These are phyloP conservation scores for Erinaceus europaeus DNA, from an alignment of 2,113 vertebrate genomes.

Conservation along the genomic window DNA sequence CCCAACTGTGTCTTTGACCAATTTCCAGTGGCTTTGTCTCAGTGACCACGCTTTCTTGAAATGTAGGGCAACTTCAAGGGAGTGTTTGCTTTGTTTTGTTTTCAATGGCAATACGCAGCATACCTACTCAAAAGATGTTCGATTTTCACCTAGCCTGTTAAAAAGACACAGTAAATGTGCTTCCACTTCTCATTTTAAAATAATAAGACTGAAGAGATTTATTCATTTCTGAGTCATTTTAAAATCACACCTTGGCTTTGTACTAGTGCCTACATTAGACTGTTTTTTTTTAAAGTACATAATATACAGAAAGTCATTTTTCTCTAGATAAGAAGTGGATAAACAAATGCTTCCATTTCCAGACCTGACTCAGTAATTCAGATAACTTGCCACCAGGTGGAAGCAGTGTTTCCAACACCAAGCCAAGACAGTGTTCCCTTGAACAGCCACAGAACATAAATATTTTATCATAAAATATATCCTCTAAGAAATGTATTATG, in stretches of 20 bases:
- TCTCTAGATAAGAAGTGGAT: not conserved
- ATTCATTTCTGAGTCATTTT: not conserved
- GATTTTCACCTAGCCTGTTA: not conserved
- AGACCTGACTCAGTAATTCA: constrained; percentile 38
- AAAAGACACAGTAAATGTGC: not conserved
- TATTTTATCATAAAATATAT: not conserved
- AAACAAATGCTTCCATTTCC: not conserved
- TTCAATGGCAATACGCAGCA: not conserved
- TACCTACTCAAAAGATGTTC: not conserved
- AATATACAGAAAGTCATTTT: not conserved
- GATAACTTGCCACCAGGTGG: constrained; percentile 27
- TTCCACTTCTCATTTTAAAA: not conserved
- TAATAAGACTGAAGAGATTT: not conserved
- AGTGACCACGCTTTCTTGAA: not conserved
- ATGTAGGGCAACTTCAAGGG: not conserved
- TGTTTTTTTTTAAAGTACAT: not conserved
- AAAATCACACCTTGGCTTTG: not conserved
- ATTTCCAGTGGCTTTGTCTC: not conserved
- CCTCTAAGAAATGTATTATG: not conserved
- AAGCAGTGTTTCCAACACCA: not conserved
- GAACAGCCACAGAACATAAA: not conserved
- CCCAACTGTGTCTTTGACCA: not conserved
- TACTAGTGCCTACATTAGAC: not conserved
- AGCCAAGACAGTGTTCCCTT: not conserved
- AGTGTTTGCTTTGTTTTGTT: not conserved